Conservation (phyloP, 2,888 invertebrate species). For the Macrophya alboannulata region DNA sequence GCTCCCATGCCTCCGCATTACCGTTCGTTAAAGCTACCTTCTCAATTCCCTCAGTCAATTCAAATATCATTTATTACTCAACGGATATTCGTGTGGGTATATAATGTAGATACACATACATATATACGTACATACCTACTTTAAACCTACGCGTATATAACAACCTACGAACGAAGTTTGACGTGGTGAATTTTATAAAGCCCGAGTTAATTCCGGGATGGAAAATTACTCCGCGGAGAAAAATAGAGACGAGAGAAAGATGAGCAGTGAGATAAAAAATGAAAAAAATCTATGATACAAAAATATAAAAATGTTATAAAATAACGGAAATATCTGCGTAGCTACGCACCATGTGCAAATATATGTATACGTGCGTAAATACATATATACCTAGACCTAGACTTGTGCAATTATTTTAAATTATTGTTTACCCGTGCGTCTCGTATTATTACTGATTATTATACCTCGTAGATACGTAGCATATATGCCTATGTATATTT, state of each 20-base stretch:
- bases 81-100: not conserved
- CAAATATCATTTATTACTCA: conserved; percentile 9
- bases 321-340: not conserved
- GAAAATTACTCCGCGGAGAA: not conserved
- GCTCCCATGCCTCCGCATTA: not conserved
- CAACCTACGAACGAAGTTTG: too few relatives aligned
- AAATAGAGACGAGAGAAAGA: not conserved
- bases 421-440: not conserved
- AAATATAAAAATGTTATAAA: not conserved
- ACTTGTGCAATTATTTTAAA: not conserved
- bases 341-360: too few relatives aligned
- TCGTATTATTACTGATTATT: not conserved
- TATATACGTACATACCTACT: not conserved
- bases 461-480: not conserved
- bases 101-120: not conserved
- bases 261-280: not conserved
- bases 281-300: not conserved
- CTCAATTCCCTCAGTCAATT: conserved; percentile 14
- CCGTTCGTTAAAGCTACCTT: conserved; percentile 5
- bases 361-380: too few relatives aligned
- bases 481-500: too few relatives aligned
- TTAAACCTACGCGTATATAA: not conserved
- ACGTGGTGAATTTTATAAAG: not conserved
- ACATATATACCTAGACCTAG: not conserved
- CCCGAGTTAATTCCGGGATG: not conserved